Evolutionary conservation across 2,797 vertebrate genomes (phyloP).

Genomic region (Macrochelys suwanniensis): DNA sequence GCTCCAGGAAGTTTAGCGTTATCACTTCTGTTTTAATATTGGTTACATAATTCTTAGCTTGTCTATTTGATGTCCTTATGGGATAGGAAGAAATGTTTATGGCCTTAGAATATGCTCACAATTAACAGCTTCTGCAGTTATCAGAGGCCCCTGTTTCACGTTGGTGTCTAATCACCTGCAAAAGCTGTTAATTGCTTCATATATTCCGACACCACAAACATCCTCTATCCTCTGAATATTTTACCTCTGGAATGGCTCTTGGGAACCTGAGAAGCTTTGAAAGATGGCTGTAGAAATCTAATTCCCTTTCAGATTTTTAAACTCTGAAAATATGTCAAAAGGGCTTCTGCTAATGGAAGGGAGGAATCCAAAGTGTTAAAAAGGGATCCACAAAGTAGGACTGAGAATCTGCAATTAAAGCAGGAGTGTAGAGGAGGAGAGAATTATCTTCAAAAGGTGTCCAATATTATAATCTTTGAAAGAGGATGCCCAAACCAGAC

Average conservation of each 20-base stretch:
- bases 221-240: not conserved
- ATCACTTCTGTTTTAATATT: accelerated
- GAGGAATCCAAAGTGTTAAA: too few relatives aligned
- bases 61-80: not conserved
- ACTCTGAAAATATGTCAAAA: not conserved
- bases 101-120: not conserved
- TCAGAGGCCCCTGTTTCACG: conserved; percentile 7
- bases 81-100: not conserved
- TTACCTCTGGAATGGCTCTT: not conserved
- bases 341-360: not conserved
- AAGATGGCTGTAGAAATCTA: not conserved
- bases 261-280: conserved; percentile 12
- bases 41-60: too few relatives aligned
- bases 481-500: not conserved
- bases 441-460: not conserved
- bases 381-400: too few relatives aligned
- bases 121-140: not conserved
- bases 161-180: not conserved
- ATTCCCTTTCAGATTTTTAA: not conserved
- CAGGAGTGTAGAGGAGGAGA: not conserved
- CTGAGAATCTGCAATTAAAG: not conserved
- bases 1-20: not conserved
- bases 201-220: not conserved
- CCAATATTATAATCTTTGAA: too few relatives aligned
- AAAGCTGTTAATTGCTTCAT: not conserved